A percentile compares a stretch with the other conserved stretches of the same genome.
These are phyloP conservation scores for Argyrosomus regius DNA, from an alignment of 2,797 vertebrate species.

Conservation along the genomic window DNA sequence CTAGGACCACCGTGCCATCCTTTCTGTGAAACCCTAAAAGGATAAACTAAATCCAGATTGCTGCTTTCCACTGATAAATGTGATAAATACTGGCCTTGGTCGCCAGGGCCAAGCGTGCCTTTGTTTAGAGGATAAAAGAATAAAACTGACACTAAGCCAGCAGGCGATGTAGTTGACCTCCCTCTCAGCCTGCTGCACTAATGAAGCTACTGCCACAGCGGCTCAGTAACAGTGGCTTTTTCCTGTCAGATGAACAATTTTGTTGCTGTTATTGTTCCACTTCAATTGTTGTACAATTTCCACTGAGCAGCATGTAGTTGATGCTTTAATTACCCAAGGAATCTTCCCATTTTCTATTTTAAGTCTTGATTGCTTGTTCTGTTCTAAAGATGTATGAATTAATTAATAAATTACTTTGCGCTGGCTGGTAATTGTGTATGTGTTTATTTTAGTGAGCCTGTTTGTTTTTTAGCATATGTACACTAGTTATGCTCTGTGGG, in stretches of 20 bases:
- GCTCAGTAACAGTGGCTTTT: conserved; percentile 29
- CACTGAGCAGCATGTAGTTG: conserved; percentile 8
- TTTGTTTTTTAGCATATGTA: conserved; percentile 33
- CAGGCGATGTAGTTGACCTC: conserved; percentile 56
- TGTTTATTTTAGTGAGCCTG: conserved; percentile 14
- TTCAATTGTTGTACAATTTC: conserved; percentile 41
- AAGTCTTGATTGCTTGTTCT: conserved; percentile 23
- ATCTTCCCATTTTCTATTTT: conserved; percentile 39
- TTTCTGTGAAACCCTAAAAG: conserved; percentile 37
- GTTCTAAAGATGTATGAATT: conserved; percentile 30
- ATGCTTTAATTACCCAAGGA: conserved; percentile 36
- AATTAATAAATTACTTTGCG: conserved; percentile 22
- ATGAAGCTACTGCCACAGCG: conserved; percentile 56
- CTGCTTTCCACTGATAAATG: conserved; percentile 61
- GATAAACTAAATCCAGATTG: conserved; percentile 51
- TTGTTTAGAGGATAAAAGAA: conserved; percentile 69
- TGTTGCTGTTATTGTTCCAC: conserved; percentile 30
- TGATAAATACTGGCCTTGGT: conserved; percentile 49
- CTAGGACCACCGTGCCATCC: not conserved
- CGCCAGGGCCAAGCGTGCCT: conserved; percentile 25
- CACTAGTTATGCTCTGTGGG: conserved; percentile 5
- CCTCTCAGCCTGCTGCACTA: conserved; percentile 54
- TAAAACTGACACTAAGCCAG: conserved; percentile 64
- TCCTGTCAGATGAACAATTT: conserved; percentile 34
- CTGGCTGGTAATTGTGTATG: conserved; percentile 25